Percentiles rank a stretch among this genome's conserved stretches.
These are phyloP conservation scores for Folsomia candida DNA, from an alignment of 2,888 invertebrate genomes.

Conservation along the genomic window DNA sequence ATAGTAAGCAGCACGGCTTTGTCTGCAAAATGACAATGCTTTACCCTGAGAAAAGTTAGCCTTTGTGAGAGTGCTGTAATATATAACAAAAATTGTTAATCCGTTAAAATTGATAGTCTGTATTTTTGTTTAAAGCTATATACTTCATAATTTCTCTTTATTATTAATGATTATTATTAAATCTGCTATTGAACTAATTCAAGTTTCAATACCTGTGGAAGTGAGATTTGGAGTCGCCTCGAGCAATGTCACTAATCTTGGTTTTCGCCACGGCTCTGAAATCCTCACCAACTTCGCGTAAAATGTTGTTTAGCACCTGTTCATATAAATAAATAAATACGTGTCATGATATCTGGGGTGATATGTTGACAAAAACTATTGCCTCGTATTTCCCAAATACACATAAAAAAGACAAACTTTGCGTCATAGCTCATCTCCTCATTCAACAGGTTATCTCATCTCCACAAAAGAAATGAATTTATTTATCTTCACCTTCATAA, in stretches of 20 bases:
- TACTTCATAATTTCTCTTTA: no score
- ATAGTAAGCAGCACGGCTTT: not conserved
- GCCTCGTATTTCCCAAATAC: not conserved
- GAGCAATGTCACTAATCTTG: slow-evolving; percentile 51
- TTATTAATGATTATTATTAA: no score
- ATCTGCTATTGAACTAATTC: no score
- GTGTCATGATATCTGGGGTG: not conserved
- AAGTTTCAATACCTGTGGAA: no score
- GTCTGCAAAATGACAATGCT: not conserved
- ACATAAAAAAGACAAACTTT: not conserved
- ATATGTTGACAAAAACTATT: not conserved
- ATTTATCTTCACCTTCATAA: slow-evolving; percentile 49
- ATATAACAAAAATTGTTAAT: no score
- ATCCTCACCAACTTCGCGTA: slow-evolving; percentile 50
- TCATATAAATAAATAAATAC: not conserved
- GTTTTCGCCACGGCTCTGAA: slow-evolving; percentile 50
- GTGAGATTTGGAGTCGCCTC: slow-evolving; percentile 50
- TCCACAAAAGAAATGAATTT: not conserved
- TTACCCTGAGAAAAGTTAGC: slow-evolving; percentile 25
- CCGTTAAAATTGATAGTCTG: no score
- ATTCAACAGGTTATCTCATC: not conserved
- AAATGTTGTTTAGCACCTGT: slow-evolving; percentile 48
- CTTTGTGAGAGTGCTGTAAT: slow-evolving; percentile 48
- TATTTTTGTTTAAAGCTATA: no score
- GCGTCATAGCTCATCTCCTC: not conserved